Base-by-base conservation (phyloP, 2,888 invertebrate species). In the Napeogenes inachia region DNA sequence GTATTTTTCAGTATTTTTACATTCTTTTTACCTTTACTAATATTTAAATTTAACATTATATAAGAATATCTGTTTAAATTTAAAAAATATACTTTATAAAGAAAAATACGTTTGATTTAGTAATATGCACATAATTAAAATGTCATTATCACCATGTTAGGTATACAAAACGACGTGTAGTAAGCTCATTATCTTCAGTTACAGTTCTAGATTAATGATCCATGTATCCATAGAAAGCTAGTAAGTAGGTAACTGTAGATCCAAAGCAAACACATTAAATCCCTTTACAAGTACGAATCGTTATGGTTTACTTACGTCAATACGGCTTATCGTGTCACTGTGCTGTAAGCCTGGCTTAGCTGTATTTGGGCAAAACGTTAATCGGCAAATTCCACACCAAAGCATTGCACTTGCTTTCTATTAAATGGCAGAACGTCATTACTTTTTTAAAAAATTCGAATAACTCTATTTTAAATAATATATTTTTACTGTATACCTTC, bases 291-390 rank as follows among this genome's bases (percentile, higher is more conserved):
- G 30, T 50, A 50, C 30, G 30, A 30, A 30, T 6, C 30, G 30
- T 50, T 50, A 30, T 30, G 30, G 5, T 50, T 8, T 30, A 50
- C 33, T 47, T 33, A 13, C 10, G 45, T 33, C 58, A 30, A 46
- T 58, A 59, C n/a, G 56, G 50, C 54, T 61, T 59, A 54, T 45
- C 10, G 60, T 61, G 69, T 72, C 46, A 32, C 54, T 45, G 55
- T 57, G 38, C 30, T 47, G 60, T 66, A 63, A 61, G 62, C 63
- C 61, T 60, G 35, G 61, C 62, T 63, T 57, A 66, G 58, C 46
- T 45, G 56, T 64, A 56, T 59, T 59, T 54, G 47, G 62, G 35
- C 55, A 55, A 63, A 61, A 61, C 42, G 56, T 62, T 10, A 21
- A 53, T 62, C 42, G 45, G 46, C 38, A 55, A 61, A 64, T 58